Conservation (phyloP, 2,113 vertebrate species). For the Phocoena sinus region DNA sequence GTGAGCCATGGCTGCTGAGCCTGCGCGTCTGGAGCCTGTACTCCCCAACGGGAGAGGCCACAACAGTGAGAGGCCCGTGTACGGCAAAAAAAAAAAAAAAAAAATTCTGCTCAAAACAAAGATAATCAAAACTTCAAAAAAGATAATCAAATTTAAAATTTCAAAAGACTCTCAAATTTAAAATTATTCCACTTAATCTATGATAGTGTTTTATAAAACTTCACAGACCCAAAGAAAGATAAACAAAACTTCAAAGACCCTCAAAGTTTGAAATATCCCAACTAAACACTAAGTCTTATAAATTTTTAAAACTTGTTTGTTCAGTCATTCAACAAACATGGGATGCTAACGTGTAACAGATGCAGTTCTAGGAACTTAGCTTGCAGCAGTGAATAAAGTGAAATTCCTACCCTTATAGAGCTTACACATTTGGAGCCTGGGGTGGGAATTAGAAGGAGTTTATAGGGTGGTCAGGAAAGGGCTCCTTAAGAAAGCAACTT, state of each 20-base stretch:
- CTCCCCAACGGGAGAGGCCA: too few species aligned
- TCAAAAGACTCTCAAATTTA: not conserved
- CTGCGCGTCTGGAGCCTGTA: too few species aligned
- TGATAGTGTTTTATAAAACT: not conserved
- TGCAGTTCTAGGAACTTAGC: not conserved
- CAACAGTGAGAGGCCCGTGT: too few species aligned
- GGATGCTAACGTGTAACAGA: not conserved
- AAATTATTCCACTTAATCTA: not conserved
- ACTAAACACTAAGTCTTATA: not conserved
- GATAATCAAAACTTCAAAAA: not conserved
- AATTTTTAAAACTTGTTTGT: not conserved
- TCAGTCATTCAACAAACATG: not conserved
- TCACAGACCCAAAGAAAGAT: not conserved
- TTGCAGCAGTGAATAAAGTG: not conserved
- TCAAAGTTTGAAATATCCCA: not conserved
- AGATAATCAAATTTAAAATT: not conserved
- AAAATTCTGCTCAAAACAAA: not conserved
- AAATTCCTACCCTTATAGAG: not conserved
- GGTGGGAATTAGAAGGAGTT: not conserved
- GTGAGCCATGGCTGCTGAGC: too few species aligned
- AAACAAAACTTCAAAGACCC: not conserved
- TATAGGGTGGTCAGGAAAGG: not conserved
- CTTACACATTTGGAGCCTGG: not conserved
- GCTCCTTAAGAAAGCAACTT: not conserved
- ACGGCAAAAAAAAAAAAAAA: too few species aligned